Conservation (phyloP, 2,113 vertebrate genomes). For the Emydura subglobosa region DNA sequence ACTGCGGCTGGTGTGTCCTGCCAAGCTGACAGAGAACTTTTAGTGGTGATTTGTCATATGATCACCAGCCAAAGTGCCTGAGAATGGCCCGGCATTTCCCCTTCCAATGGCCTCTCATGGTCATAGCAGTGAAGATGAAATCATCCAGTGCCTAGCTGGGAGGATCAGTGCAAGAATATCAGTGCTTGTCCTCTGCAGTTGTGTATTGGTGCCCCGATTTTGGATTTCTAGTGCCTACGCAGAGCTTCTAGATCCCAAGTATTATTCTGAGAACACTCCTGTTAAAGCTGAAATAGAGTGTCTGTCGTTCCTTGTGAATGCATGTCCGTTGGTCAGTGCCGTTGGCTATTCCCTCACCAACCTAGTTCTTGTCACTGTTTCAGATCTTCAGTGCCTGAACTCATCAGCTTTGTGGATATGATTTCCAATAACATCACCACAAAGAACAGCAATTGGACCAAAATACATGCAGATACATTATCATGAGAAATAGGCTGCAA, state of each 20-base stretch:
- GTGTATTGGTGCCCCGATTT: not conserved
- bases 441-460: not conserved
- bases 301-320: rapidly evolving
- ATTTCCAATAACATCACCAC: not conserved
- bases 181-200: not conserved
- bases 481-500: not conserved
- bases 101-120: not conserved
- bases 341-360: not conserved
- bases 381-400: not conserved
- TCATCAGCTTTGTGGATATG: not conserved
- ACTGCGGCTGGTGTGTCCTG: constrained; percentile 12
- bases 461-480: not conserved
- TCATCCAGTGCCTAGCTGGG: not conserved
- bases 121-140: not conserved
- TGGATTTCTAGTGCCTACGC: rapidly evolving
- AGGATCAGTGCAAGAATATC: not conserved
- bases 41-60: not conserved
- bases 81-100: not conserved
- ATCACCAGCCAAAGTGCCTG: not conserved
- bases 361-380: not conserved
- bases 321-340: not conserved
- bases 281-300: not conserved
- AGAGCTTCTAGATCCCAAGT: not conserved
- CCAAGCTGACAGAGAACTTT: constrained; percentile 46
- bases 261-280: not conserved